Evolutionary conservation across 2,888 invertebrate species (phyloP), one percentile per base, ranked within the genome.

Genomic region (Litoditis marina): DNA sequence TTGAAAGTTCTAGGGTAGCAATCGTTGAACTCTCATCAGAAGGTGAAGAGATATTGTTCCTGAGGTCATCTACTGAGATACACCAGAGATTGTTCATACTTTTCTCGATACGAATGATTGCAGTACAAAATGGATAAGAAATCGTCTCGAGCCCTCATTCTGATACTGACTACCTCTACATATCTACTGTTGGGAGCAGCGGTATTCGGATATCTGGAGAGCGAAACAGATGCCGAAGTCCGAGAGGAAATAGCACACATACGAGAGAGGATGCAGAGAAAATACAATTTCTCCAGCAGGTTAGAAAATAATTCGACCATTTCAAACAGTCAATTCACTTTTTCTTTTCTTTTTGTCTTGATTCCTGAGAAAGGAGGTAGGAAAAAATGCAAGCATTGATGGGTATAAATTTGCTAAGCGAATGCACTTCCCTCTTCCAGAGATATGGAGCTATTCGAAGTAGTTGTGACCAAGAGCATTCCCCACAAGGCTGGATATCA

Each of bases 121-220:
- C n/a, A n/a, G n/a, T 22, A 44, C 25, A 50, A 59, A 44, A 61
- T 94, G 93, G 93, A 94, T 88, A 88, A 92, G 77, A 95, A 96
- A 87, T 98, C 96, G 88, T 92, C 95, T 50, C 89, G 96, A 77
- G 96, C 96, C 56, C 86, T 95, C 73, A 93, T 94, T 22, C 87
- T 98, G 79, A 94, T 96, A 67, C 92, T 95, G 69, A 93, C 93
- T 84, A 96, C 96, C 56, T 94, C 96, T 84, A 94, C 95, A n/a
- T 98, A 98, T 87, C 88, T 98, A 74, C 87, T 98, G 68, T 91
- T 96, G 71, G 98, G 98, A 52, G 96, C 96, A 28, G 94, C 95
- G 39, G 93, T 98, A 28, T 98, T 98, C 85, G 96, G 96, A 86
- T 90, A 92, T 19, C 86, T 98, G 32, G 72, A 73, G 51, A 39